These are phyloP conservation scores for Columbina picui DNA, from an alignment of 2,113 vertebrate genomes.

Conservation along the genomic window DNA sequence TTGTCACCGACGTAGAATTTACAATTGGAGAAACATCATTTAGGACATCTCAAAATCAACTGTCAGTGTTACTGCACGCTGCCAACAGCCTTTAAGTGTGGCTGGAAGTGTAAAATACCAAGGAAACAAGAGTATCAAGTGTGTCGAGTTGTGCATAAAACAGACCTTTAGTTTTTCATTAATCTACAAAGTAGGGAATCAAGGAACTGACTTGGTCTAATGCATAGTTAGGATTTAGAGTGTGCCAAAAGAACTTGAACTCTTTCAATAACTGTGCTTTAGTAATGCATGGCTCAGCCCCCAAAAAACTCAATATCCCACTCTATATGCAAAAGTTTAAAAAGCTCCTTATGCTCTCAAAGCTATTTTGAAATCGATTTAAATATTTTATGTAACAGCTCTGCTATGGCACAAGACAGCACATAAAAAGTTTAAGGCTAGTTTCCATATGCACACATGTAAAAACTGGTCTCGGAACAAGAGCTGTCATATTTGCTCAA, in stretches of 20 bases:
- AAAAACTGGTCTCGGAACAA: constrained; percentile 14
- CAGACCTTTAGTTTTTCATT: not conserved
- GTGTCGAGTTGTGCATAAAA: constrained; percentile 20
- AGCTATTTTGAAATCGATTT: not conserved
- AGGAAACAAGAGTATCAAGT: not conserved
- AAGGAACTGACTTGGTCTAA: not conserved
- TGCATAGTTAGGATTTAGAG: constrained; percentile 51
- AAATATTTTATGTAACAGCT: not conserved
- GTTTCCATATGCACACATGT: not conserved
- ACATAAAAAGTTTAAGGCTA: constrained; percentile 55
- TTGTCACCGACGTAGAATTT: not conserved
- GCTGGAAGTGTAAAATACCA: not conserved
- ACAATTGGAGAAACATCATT: not conserved
- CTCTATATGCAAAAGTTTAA: not conserved
- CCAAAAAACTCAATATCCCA: not conserved
- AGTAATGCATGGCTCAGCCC: not conserved
- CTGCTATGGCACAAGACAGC: constrained; percentile 17
- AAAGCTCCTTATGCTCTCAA: not conserved
- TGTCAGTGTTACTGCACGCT: not conserved
- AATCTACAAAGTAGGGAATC: constrained; percentile 14
- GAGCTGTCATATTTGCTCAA: not conserved
- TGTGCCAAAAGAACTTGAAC: not conserved
- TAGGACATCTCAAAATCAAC: not conserved
- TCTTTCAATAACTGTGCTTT: not conserved
- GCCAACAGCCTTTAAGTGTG: not conserved